Evolutionary conservation across 2,113 vertebrate genomes (phyloP), one percentile per base, ranked within the genome.

Genomic region (Chionomys nivalis): DNA sequence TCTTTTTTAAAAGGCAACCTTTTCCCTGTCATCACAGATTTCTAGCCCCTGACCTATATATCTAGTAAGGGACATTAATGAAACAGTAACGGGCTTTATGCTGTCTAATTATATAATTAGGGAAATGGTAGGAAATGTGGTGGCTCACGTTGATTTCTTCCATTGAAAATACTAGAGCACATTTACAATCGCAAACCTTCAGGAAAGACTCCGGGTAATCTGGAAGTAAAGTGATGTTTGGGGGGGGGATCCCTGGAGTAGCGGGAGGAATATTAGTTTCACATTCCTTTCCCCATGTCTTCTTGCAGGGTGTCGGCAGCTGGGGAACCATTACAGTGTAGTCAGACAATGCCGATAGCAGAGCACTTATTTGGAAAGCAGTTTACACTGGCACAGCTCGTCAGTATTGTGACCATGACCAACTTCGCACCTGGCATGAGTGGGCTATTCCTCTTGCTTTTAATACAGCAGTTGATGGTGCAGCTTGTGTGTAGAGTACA

Each of bases 121-220:
- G 68, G 96, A 87, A 95, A 77, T 93, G 92, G 70, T 97, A 97
- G 97, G 91, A 97, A 96, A 95, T 95, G 92, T 96, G 92, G 88
- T 97, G 96, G 91, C 95, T 96, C 94, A 97, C 98, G 95, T 93
- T 95, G 94, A 31, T 97, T 96, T 96, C 23, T 95, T 68, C 72
- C 55, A 42, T 77, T 94, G 81, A 93, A 93, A 58, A 44, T 87
- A 36, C 83, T 85, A 26, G 68, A 70, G 5, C 89, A 39, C 61
- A 78, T 88, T 93, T 90, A 81, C 88, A 89, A 89, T 76, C 4
- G 44, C 85, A 97, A 88, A 52, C 49, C 89, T 79, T 95, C 87
- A 90, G 97, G 97, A 96, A 97, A 95, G 93, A 93, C 90, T 93
- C 81, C 72, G 96, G 97, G 76, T 31, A 19, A 98, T 98, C 96